Evolutionary conservation across 2,113 vertebrate genomes (phyloP).

Genomic region (Pseudopodoces humilis): DNA sequence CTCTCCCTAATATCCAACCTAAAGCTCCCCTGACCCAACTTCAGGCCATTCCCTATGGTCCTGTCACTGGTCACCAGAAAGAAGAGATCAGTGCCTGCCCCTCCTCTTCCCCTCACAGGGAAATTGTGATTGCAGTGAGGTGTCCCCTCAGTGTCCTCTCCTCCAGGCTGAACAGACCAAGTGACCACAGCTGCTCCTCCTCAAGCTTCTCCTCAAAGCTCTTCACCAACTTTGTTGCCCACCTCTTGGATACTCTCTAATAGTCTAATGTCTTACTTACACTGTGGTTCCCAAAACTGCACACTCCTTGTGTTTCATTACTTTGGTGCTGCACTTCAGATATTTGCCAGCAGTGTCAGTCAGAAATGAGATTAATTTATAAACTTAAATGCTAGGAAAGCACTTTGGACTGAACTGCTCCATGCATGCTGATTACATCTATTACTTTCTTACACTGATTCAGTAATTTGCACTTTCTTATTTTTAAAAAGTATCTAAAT

Average conservation of each 20-base stretch:
- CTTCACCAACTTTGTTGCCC: not conserved
- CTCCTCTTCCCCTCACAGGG: not conserved
- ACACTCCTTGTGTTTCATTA: not conserved
- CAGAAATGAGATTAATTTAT: not conserved
- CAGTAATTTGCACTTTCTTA: not conserved
- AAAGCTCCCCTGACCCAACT: not conserved
- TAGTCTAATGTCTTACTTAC: not conserved
- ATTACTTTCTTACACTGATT: not conserved
- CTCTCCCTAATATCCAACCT: not conserved
- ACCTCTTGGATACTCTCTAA: not conserved
- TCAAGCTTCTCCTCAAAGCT: not conserved
- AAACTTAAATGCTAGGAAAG: not conserved
- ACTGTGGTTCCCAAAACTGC: not conserved
- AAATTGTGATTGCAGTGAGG: not conserved
- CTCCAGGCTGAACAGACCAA: not conserved
- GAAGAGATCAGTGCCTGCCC: not conserved
- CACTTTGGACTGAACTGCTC: not conserved
- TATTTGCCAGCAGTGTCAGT: not conserved
- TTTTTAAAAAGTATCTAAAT: not conserved
- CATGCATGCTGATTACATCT: not conserved
- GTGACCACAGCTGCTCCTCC: not conserved
- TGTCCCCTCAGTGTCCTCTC: not conserved
- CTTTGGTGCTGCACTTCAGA: not conserved
- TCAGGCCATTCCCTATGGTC: not conserved
- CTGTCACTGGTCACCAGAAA: not conserved